These are phyloP conservation scores for Globia sparganii DNA, from an alignment of 2,888 invertebrate species.

Conservation along the genomic window DNA sequence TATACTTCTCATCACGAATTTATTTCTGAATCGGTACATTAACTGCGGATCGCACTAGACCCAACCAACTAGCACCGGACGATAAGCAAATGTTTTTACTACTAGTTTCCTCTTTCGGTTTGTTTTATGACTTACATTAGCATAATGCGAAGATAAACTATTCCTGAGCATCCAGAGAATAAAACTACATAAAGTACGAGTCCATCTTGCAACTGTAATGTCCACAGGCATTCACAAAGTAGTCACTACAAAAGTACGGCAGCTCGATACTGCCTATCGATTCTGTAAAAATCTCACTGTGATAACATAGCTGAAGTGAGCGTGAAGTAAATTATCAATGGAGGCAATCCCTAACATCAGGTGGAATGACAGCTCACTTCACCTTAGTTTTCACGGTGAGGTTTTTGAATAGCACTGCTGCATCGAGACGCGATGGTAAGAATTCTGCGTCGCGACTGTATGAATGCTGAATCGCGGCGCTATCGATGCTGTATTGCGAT, in stretches of 20 bases:
- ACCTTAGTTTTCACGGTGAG: no score
- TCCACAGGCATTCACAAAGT: background rate
- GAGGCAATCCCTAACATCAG: no score
- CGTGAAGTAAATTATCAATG: no score
- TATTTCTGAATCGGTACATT: slow-evolving; percentile 11
- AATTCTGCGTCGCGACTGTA: background rate
- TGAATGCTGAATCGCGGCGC: background rate
- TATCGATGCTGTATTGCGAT: no score
- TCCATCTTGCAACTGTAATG: background rate
- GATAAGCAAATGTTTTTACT: slow-evolving; percentile 43
- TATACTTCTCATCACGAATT: background rate
- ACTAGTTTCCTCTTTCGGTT: slow-evolving; percentile 24
- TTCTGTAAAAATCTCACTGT: no score
- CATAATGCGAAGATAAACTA: slow-evolving; percentile 11
- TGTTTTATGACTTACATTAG: slow-evolving; percentile 43
- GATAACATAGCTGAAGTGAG: no score
- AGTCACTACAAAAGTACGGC: background rate
- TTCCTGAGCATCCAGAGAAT: background rate
- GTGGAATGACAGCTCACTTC: no score
- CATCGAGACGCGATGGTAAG: background rate
- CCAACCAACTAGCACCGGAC: slow-evolving; percentile 11
- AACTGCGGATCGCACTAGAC: slow-evolving; percentile 5
- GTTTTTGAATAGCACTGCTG: no score
- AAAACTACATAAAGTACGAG: background rate
- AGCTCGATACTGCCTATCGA: background rate